Percentiles rank a stretch among this genome's conserved stretches.
Evolutionary conservation across 2,888 invertebrate genomes (phyloP).

Genomic region (Abscondita cerata): DNA sequence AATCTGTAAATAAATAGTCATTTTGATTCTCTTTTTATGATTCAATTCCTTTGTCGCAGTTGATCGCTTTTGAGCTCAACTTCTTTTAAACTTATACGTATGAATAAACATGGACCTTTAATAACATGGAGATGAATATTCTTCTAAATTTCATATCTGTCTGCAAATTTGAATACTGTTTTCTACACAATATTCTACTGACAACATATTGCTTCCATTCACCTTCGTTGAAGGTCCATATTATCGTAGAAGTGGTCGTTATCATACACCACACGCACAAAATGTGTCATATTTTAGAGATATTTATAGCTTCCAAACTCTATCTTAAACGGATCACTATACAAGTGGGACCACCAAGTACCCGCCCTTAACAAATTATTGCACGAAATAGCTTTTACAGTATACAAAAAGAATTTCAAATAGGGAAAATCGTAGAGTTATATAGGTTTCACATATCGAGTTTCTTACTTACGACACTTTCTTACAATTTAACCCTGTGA

Average conservation of each 20-base stretch:
- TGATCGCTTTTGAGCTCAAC: no score
- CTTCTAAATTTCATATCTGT: not conserved
- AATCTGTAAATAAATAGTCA: no score
- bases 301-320: slow-evolving; percentile 11
- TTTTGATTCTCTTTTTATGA: no score
- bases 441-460: no score
- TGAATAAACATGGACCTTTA: no score
- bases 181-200: not conserved
- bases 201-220: slow-evolving; percentile 11
- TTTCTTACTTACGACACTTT: no score
- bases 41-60: no score
- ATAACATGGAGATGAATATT: not conserved
- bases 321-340: slow-evolving; percentile 11
- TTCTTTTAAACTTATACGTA: no score
- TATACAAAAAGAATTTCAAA: not conserved
- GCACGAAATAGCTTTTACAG: slow-evolving; percentile 1
- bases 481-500: no score
- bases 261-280: slow-evolving; percentile 11
- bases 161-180: not conserved
- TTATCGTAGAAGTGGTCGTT: slow-evolving; percentile 8
- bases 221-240: slow-evolving; percentile 3
- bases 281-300: slow-evolving; percentile 10
- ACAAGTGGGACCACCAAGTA: slow-evolving; percentile 7
- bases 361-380: slow-evolving; percentile 8
- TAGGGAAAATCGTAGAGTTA: not conserved